Evolutionary conservation across 2,113 vertebrate species (phyloP), one percentile per base, ranked within the genome.

Genomic region (Fulica atra): DNA sequence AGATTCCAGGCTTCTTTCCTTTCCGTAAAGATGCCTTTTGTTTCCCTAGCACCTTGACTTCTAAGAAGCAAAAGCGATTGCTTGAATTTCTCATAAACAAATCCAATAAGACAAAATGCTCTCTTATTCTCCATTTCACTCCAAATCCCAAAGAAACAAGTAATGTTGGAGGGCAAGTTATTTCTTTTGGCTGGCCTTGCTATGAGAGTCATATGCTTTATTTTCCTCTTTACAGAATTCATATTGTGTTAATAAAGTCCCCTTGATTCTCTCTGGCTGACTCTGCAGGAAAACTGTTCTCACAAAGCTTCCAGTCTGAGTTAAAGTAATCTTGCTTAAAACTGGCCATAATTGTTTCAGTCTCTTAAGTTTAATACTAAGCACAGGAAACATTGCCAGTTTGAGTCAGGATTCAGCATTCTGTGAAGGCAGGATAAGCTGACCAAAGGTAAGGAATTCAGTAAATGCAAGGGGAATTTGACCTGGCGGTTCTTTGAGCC

Each of bases 241-340:
- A 96, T 96, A 89, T 91, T 97, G 95, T 96, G 84, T 96, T 96
- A 96, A 95, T 97, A 91, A 97, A 95, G 82, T n/a, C 20, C 81
- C 60, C 36, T 82, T 93, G 89, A 89, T 95, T 97, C 92, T 78
- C 87, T 88, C 78, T 96, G 92, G 91, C 95, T 95, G 80, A 85
- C 95, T 95, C 92, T 83, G 92, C 93, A 93, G 92, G 91, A 93
- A 92, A 82, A 57, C 71, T 89, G 9, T 86, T 96, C 71, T 92
- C 5, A 0, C 91, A 95, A 92, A 96, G 79, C 78, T 91, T 73
- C 92, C 83, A 86, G 73, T 88, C 93, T 89, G 86, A 81, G 76
- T 89, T 96, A 73, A 92, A 95, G 54, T 95, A 95, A 92, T 91
- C 59, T 89, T 72, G 51, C 71, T 95, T 92, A 80, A 92, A 95